A percentile compares a stretch with the other conserved stretches of the same genome.
phyloP scores from a whole-genome alignment of 53 echinoderm and acorn worm genomes.

The Patiria pectinifera region DNA sequence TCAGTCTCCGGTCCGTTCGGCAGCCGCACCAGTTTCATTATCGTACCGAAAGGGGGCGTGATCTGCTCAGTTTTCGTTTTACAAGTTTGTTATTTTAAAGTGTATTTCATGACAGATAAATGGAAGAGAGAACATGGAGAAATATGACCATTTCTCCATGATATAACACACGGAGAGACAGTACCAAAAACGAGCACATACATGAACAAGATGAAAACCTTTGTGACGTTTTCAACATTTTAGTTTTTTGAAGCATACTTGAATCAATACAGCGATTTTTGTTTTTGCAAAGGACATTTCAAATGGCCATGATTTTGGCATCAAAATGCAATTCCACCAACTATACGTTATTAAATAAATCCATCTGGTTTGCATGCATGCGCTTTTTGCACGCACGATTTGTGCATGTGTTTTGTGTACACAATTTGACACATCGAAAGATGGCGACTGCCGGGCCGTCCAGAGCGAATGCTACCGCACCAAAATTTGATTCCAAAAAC shows the following conservation, averaged over 20 bases:
- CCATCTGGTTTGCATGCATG: not conserved
- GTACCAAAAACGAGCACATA: too few species aligned
- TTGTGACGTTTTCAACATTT: too few species aligned
- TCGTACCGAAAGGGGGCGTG: conserved; percentile 40
- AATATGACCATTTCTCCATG: too few species aligned
- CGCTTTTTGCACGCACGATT: not conserved
- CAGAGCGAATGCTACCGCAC: conserved; percentile 1
- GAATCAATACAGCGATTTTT: too few species aligned
- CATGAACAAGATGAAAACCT: too few species aligned
- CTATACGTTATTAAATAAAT: conserved; percentile 15
- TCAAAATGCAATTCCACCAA: not conserved
- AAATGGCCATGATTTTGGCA: not conserved
- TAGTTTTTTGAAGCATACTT: too few species aligned
- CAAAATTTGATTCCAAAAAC: conserved; percentile 69
- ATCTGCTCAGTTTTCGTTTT: not conserved
- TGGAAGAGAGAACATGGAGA: not conserved
- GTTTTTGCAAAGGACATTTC: too few species aligned
- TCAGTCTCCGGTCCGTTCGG: too few species aligned
- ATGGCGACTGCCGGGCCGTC: conserved; percentile 52
- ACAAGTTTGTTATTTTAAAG: not conserved
- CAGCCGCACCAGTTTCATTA: too few species aligned
- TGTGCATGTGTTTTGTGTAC: not conserved
- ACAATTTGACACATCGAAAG: conserved; percentile 23
- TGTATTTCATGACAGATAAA: not conserved
- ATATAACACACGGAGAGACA: too few species aligned